These are phyloP conservation scores for Pogonocherus hispidulus DNA, from an alignment of 2,888 invertebrate genomes.

Conservation along the genomic window DNA sequence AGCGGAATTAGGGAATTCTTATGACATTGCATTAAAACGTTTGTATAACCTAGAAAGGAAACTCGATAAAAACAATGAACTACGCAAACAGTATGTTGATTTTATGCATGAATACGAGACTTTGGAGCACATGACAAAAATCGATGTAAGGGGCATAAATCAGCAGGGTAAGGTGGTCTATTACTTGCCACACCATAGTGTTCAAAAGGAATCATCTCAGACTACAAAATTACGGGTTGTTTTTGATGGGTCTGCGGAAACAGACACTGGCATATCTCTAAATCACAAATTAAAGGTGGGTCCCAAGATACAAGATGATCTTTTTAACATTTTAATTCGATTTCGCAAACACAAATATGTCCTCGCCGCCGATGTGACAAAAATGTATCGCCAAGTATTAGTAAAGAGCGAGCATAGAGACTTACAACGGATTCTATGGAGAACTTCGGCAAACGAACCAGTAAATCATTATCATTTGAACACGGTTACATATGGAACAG, in stretches of 20 bases:
- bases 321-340: background rate
- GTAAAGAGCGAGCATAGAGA: conserved; percentile 13
- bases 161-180: background rate
- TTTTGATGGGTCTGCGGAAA: conserved; percentile 31
- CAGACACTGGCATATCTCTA: conserved; percentile 28
- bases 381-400: conserved; percentile 1
- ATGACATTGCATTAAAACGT: background rate
- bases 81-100: conserved; percentile 13
- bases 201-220: conserved; percentile 15
- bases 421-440: conserved; percentile 34
- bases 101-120: conserved; percentile 33
- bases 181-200: conserved; percentile 36
- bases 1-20: background rate
- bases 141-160: background rate
- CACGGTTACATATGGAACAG: conserved; percentile 37
- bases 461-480: conserved; percentile 23
- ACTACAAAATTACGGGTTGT: conserved; percentile 37
- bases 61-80: conserved; percentile 24
- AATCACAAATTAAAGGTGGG: conserved; percentile 34
- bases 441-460: background rate
- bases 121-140: conserved; percentile 31
- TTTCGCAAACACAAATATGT: background rate
- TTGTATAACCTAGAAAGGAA: conserved; percentile 12
- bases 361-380: background rate
- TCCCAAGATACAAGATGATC: conserved; percentile 31